Percentiles rank a stretch among this genome's conserved stretches.
These are phyloP conservation scores for Macroteleia sp. DNA, from an alignment of 2,888 invertebrate genomes.

Conservation along the genomic window DNA sequence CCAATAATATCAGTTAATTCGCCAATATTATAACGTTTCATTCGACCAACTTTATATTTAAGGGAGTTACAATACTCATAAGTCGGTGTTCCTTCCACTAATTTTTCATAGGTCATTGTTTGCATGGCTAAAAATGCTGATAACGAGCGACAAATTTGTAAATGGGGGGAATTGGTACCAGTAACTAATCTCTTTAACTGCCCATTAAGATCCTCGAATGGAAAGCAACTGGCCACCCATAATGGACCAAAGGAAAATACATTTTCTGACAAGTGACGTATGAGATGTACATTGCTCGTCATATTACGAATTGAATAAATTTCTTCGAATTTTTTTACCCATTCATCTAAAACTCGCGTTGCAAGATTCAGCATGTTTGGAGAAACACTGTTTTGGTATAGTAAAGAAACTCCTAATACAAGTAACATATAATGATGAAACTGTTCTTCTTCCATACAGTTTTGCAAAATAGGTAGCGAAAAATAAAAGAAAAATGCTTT, in stretches of 20 bases:
- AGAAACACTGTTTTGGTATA: slow-evolving; percentile 55
- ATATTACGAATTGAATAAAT: slow-evolving; percentile 63
- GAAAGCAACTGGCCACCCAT: slow-evolving; percentile 17
- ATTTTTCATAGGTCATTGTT: neutral
- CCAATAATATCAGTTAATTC: too few relatives aligned
- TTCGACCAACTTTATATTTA: slow-evolving; percentile 3
- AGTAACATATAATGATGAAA: slow-evolving; percentile 59
- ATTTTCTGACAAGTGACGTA: slow-evolving; percentile 63
- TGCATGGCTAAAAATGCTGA: slow-evolving; percentile 6
- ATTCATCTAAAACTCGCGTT: slow-evolving; percentile 37
- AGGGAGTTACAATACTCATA: neutral
- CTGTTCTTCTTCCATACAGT: slow-evolving; percentile 56
- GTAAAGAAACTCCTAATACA: slow-evolving; percentile 50
- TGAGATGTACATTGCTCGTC: slow-evolving; percentile 63
- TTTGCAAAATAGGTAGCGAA: slow-evolving; percentile 3
- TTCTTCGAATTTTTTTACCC: slow-evolving; percentile 49
- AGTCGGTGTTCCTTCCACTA: neutral
- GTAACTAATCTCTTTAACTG: slow-evolving; percentile 4
- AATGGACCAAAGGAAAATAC: slow-evolving; percentile 49
- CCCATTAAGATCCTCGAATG: slow-evolving; percentile 32
- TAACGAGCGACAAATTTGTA: slow-evolving; percentile 6
- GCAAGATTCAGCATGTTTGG: slow-evolving; percentile 33
- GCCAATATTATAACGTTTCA: slow-evolving; percentile 11
- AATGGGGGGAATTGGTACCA: neutral
- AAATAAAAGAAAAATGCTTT: slow-evolving; percentile 3